Evolutionary conservation across 1,140 invertebrate genomes (phyloP).

Genomic region (Copidosoma floridanum): DNA sequence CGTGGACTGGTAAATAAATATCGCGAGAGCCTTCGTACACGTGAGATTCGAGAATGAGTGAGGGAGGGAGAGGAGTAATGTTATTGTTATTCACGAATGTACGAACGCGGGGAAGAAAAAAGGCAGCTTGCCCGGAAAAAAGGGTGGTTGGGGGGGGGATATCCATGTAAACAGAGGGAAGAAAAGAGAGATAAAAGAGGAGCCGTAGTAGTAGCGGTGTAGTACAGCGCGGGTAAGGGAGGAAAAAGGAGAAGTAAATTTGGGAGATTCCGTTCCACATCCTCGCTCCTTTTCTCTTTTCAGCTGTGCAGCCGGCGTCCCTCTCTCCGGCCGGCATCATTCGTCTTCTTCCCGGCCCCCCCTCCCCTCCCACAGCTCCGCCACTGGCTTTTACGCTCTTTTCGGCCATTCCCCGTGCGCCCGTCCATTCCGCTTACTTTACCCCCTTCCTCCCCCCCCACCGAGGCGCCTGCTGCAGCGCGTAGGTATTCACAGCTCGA

Average conservation of each 20-base stretch:
- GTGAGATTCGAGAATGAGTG: neutral
- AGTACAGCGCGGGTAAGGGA: neutral
- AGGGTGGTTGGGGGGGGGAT: neutral
- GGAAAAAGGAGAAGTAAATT: constrained; percentile 24
- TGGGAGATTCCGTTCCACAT: constrained; percentile 13
- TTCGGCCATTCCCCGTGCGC: neutral
- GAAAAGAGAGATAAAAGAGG: constrained; percentile 14
- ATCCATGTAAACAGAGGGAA: constrained; percentile 4
- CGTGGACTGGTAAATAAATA: no score
- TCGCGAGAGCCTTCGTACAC: no score
- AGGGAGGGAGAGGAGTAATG: neutral
- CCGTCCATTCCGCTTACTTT: neutral
- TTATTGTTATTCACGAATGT: no score
- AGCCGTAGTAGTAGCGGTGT: neutral
- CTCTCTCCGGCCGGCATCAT: constrained; percentile 3
- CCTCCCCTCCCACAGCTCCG: neutral
- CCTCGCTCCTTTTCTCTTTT: neutral
- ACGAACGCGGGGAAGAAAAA: neutral
- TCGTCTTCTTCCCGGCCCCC: constrained; percentile 11
- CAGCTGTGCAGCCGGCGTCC: no score
- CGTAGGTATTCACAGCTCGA: constrained; percentile 4
- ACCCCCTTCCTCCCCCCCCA: constrained; percentile 1
- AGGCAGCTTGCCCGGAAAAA: neutral
- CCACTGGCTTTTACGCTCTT: constrained; percentile 8
- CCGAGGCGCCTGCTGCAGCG: neutral